phyloP scores from a whole-genome alignment of 2,888 invertebrate genomes.

The Trichopria drosophilae region DNA sequence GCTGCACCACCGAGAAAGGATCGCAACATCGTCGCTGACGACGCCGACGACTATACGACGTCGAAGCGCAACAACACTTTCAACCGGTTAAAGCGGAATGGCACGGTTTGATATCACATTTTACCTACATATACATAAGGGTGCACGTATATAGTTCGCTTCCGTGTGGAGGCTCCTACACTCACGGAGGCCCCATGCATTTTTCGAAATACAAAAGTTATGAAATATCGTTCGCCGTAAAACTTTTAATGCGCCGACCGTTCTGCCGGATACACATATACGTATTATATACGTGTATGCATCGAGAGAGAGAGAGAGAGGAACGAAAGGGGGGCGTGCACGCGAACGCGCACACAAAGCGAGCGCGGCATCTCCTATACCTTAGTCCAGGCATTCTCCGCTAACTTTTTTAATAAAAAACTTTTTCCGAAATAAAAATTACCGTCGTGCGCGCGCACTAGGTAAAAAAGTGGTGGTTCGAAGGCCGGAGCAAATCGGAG shows the following conservation, averaged over 20 bases:
- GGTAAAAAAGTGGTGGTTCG: constrained; percentile 26
- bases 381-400: constrained; percentile 15
- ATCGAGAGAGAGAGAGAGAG: constrained; percentile 14
- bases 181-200: constrained; percentile 41
- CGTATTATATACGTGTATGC: constrained; percentile 8
- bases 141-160: too few species aligned
- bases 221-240: constrained; percentile 56
- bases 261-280: constrained; percentile 31
- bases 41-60: background rate
- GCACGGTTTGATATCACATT: constrained; percentile 25
- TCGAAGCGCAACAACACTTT: constrained; percentile 3
- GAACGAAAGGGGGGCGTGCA: background rate
- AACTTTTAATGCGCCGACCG: constrained; percentile 56
- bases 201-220: constrained; percentile 58
- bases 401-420: constrained; percentile 59
- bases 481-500: constrained; percentile 11
- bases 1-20: constrained; percentile 9
- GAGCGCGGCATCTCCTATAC: constrained; percentile 9
- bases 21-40: constrained; percentile 16
- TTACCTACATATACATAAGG: constrained; percentile 13
- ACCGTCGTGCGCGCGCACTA: constrained; percentile 29
- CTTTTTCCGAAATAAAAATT: constrained; percentile 54
- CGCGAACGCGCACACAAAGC: constrained; percentile 8
- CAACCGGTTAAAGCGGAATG: constrained; percentile 25
- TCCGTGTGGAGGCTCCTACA: constrained; percentile 8